phyloP scores from a whole-genome alignment of 2,888 invertebrate genomes.

The Abrostola tripartita region DNA sequence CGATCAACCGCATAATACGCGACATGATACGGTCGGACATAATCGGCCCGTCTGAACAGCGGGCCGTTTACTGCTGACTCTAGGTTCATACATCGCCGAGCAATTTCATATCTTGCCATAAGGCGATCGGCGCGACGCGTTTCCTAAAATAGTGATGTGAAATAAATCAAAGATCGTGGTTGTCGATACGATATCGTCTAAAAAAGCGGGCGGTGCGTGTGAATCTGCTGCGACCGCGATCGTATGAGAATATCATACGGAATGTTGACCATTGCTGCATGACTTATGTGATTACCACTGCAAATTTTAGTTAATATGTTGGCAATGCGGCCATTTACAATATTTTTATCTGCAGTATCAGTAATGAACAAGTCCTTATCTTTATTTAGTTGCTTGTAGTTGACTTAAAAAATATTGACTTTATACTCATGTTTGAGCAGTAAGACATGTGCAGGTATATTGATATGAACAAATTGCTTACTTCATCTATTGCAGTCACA shows the following conservation, averaged over 20 bases:
- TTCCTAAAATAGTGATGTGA: slow-evolving; percentile 87
- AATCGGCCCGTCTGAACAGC: slow-evolving; percentile 68
- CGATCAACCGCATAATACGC: slow-evolving; percentile 58
- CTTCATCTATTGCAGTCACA: slow-evolving; percentile 48
- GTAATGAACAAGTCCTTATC: slow-evolving; percentile 47
- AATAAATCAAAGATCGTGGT: slow-evolving; percentile 83
- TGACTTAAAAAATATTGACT: slow-evolving; percentile 40
- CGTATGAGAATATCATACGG: slow-evolving; percentile 79
- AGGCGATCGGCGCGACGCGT: slow-evolving; percentile 77
- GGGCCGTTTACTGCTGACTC: slow-evolving; percentile 71
- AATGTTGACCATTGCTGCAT: slow-evolving; percentile 70
- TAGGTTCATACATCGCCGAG: slow-evolving; percentile 73
- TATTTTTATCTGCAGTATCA: slow-evolving; percentile 53
- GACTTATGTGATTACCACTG: slow-evolving; percentile 67
- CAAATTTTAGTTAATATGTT: slow-evolving; percentile 65
- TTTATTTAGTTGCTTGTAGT: slow-evolving; percentile 38
- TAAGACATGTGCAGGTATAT: slow-evolving; percentile 39
- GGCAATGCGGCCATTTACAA: slow-evolving; percentile 49
- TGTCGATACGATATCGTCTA: slow-evolving; percentile 75
- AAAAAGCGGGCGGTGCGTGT: slow-evolving; percentile 81
- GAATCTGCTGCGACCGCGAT: slow-evolving; percentile 80
- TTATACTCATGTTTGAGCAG: slow-evolving; percentile 39
- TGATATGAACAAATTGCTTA: slow-evolving; percentile 50
- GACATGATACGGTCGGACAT: slow-evolving; percentile 64
- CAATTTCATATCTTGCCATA: slow-evolving; percentile 85